Conservation (phyloP, 2,797 vertebrate genomes). For the Yasuhikotakia modesta region DNA sequence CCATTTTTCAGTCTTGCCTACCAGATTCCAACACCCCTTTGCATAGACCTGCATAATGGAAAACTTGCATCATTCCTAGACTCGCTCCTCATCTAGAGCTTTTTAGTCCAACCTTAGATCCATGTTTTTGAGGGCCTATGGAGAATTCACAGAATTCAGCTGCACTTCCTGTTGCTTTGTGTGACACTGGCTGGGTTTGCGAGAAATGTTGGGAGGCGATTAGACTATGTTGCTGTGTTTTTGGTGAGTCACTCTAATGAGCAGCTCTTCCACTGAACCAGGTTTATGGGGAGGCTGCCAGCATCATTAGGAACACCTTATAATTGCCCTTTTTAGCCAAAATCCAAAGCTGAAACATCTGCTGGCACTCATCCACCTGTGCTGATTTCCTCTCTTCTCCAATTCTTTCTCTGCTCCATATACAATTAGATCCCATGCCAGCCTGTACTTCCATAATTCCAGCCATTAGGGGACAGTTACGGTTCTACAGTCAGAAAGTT, state of each 20-base stretch:
- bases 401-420: conserved; percentile 48
- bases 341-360: conserved; percentile 82
- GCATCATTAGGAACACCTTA: conserved; percentile 77
- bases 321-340: conserved; percentile 81
- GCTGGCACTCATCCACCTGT: conserved; percentile 62
- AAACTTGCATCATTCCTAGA: conserved; percentile 75
- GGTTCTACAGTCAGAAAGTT: neutral
- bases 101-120: conserved; percentile 61
- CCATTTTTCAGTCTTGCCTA: conserved; percentile 53
- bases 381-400: conserved; percentile 51
- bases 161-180: conserved; percentile 67
- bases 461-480: conserved; percentile 16
- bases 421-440: conserved; percentile 54
- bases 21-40: conserved; percentile 56
- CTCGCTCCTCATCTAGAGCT: conserved; percentile 62
- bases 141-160: conserved; percentile 63
- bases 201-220: conserved; percentile 24
- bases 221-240: conserved; percentile 54
- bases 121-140: neutral
- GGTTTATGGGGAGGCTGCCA: conserved; percentile 79
- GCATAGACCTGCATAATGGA: conserved; percentile 73
- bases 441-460: conserved; percentile 19
- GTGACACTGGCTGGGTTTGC: conserved; percentile 30
- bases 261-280: conserved; percentile 77
- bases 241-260: conserved; percentile 75